phyloP scores from a whole-genome alignment of 1,140 invertebrate species.

The Mamestra configurata region DNA sequence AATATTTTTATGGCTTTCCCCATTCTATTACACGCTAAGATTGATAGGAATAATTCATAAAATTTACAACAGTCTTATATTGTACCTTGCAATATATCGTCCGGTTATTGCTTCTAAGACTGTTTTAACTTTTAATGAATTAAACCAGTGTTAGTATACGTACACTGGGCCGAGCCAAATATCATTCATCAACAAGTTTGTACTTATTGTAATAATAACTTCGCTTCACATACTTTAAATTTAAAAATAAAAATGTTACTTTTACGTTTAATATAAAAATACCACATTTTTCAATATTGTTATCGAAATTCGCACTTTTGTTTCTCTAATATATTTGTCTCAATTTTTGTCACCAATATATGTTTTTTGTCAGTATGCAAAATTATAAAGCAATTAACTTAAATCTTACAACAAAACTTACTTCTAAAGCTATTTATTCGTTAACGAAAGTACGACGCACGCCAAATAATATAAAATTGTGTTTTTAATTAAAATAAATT shows the following conservation, averaged over 20 bases:
- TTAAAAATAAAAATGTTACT: constrained; percentile 78
- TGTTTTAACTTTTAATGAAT: constrained; percentile 72
- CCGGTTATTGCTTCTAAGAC: constrained; percentile 53
- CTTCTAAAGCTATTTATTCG: constrained; percentile 61
- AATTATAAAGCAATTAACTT: constrained; percentile 64
- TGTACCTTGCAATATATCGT: constrained; percentile 39
- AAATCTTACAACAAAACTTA: constrained; percentile 70
- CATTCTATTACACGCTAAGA: constrained; percentile 68
- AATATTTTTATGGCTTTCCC: constrained; percentile 87
- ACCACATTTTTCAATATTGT: constrained; percentile 75
- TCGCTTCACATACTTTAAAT: constrained; percentile 65
- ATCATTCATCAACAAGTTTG: constrained; percentile 74
- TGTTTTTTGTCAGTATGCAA: constrained; percentile 61
- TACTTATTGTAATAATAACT: constrained; percentile 77
- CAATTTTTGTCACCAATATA: constrained; percentile 69
- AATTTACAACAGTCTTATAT: constrained; percentile 71
- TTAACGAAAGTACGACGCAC: constrained; percentile 71
- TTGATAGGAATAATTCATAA: constrained; percentile 69
- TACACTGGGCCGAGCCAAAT: constrained; percentile 71
- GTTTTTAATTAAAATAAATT: constrained; percentile 19
- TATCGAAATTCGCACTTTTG: constrained; percentile 76
- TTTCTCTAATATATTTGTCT: constrained; percentile 66
- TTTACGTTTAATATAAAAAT: constrained; percentile 81
- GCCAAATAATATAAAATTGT: constrained; percentile 48
- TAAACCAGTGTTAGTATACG: constrained; percentile 71